Evolutionary conservation across 2,797 vertebrate species (phyloP).

Genomic region (Scarus forsteni): DNA sequence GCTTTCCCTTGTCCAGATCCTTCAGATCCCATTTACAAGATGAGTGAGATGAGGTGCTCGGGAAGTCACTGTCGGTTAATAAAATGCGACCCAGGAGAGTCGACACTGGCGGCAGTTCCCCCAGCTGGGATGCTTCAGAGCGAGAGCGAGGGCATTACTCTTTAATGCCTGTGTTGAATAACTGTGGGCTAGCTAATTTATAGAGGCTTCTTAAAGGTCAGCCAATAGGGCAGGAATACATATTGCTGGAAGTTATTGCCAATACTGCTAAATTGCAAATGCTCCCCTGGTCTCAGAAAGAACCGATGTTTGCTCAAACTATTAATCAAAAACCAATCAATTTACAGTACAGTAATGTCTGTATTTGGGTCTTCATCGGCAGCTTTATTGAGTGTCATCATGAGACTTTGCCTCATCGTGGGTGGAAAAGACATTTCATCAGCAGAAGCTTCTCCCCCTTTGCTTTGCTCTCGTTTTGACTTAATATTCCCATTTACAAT

Average conservation of each 20-base stretch:
- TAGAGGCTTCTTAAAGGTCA: slow-evolving; percentile 71
- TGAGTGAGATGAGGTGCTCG: slow-evolving; percentile 54
- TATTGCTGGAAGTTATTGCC: slow-evolving; percentile 52
- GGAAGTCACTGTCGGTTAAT: slow-evolving; percentile 64
- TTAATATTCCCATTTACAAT: slow-evolving; percentile 17
- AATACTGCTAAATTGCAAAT: slow-evolving; percentile 60
- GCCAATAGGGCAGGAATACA: slow-evolving; percentile 54
- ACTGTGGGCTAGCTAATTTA: slow-evolving; percentile 66
- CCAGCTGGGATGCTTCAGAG: slow-evolving; percentile 56
- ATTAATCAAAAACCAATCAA: slow-evolving; percentile 50
- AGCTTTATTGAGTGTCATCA: slow-evolving; percentile 43
- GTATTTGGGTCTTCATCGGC: slow-evolving; percentile 40
- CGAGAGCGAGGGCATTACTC: slow-evolving; percentile 57
- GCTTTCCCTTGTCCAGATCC: slow-evolving; percentile 46
- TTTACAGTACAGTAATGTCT: slow-evolving; percentile 23
- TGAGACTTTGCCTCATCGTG: slow-evolving; percentile 31
- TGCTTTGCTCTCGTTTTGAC: slow-evolving; percentile 9
- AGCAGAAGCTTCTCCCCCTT: slow-evolving; percentile 15
- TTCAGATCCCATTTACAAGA: slow-evolving; percentile 43
- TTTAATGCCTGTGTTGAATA: slow-evolving; percentile 73
- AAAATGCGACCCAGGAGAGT: slow-evolving; percentile 60
- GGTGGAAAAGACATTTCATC: slow-evolving; percentile 36
- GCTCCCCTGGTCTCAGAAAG: not conserved
- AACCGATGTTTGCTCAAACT: slow-evolving; percentile 26
- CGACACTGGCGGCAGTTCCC: slow-evolving; percentile 42